Conservation (phyloP, 1,140 invertebrate species). For the Apis mellifera region DNA sequence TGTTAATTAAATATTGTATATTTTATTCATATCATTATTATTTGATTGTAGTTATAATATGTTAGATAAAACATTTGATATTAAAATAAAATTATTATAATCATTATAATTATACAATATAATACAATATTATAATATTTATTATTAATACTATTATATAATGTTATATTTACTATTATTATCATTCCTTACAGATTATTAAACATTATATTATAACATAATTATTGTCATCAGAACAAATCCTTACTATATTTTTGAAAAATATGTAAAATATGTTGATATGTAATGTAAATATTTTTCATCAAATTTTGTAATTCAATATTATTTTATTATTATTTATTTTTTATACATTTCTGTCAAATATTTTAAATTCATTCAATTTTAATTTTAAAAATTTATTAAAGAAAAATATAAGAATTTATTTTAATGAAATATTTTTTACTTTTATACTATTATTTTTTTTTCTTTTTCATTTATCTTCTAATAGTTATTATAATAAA, state of each 20-base stretch:
- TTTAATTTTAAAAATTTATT: not conserved
- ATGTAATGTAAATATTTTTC: not conserved
- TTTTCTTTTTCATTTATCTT: not conserved
- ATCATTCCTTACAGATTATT: not conserved
- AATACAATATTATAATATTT: not conserved
- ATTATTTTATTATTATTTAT: not conserved
- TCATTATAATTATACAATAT: too few relatives aligned
- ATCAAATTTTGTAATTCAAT: not conserved
- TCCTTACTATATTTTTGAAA: not conserved
- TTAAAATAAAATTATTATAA: too few relatives aligned
- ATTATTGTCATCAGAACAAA: not conserved
- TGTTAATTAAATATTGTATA: not conserved
- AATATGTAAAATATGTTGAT: too few relatives aligned
- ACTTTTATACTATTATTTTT: not conserved
- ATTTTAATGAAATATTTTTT: not conserved
- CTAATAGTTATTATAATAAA: too few relatives aligned
- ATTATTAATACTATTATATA: too few relatives aligned
- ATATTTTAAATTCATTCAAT: not conserved
- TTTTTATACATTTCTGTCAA: not conserved
- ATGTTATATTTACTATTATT: not conserved
- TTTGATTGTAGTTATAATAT: too few relatives aligned
- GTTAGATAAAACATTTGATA: too few relatives aligned
- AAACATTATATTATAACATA: not conserved
- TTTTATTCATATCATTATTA: not conserved
- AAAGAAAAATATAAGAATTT: not conserved